Evolutionary conservation across 2,888 invertebrate species (phyloP).

Genomic region (Trachelus tabidus): DNA sequence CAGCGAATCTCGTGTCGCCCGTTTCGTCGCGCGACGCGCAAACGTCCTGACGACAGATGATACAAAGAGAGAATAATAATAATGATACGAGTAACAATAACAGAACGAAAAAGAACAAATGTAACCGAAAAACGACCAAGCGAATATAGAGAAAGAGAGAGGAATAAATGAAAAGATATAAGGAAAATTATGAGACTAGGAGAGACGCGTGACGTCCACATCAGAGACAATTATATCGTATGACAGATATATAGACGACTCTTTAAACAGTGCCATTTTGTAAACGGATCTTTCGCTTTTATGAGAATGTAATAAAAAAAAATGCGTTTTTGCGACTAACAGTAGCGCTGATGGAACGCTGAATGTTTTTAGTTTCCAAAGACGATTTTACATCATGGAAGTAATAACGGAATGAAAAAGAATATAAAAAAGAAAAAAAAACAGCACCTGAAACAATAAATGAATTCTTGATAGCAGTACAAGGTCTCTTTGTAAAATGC

Average conservation of each 20-base stretch:
- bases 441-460: neutral
- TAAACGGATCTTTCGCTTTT: slow-evolving; percentile 18
- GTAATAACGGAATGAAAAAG: neutral
- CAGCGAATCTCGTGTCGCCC: neutral
- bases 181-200: neutral
- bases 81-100: neutral
- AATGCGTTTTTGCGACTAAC: slow-evolving; percentile 27
- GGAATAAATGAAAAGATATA: neutral
- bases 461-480: neutral
- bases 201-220: neutral
- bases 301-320: slow-evolving; percentile 40
- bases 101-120: neutral
- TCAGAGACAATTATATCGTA: neutral
- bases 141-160: neutral
- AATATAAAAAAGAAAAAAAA: neutral
- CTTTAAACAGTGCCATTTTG: slow-evolving; percentile 35
- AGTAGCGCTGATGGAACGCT: slow-evolving; percentile 29
- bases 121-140: neutral
- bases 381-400: slow-evolving; percentile 31
- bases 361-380: slow-evolving; percentile 25
- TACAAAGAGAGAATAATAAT: neutral
- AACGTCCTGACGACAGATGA: neutral
- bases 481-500: neutral
- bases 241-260: neutral
- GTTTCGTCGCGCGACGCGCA: neutral